Evolutionary conservation across 2,113 vertebrate species (phyloP).

Genomic region (Alligator mississippiensis): DNA sequence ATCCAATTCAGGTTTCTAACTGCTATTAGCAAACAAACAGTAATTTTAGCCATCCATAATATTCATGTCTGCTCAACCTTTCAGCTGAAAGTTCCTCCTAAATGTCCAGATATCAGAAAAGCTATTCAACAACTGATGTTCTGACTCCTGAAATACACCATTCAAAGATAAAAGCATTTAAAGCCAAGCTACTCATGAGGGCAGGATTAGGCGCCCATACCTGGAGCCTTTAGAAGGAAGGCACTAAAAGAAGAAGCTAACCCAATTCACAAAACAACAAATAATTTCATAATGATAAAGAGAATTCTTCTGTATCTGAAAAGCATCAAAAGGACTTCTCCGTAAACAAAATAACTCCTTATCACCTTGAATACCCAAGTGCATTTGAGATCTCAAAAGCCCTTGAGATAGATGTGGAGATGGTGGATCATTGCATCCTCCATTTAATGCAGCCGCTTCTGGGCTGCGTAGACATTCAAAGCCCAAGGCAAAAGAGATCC

Average conservation of each 20-base stretch:
- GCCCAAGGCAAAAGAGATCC: too few relatives aligned
- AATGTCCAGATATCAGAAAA: not conserved
- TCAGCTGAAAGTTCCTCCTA: not conserved
- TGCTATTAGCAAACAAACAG: conserved; percentile 10
- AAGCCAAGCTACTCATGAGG: too few relatives aligned
- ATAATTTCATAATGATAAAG: not conserved
- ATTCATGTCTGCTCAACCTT: not conserved
- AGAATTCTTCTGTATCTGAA: not conserved
- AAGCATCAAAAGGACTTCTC: not conserved
- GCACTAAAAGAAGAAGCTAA: not conserved
- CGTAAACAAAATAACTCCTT: not conserved
- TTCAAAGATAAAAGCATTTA: not conserved
- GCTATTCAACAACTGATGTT: not conserved
- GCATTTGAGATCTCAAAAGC: not conserved
- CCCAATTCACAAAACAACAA: not conserved
- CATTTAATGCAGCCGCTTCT: not conserved
- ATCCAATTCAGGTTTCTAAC: conserved; percentile 48
- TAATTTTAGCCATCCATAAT: conserved; percentile 11
- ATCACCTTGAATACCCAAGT: not conserved
- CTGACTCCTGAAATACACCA: not conserved
- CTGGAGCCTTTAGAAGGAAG: not conserved
- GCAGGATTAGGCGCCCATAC: not conserved
- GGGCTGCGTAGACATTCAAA: not conserved
- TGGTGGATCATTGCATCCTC: not conserved
- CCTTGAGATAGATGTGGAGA: not conserved